Evolutionary conservation across 1,140 invertebrate species (phyloP).

Genomic region (Drosophila guanche): DNA sequence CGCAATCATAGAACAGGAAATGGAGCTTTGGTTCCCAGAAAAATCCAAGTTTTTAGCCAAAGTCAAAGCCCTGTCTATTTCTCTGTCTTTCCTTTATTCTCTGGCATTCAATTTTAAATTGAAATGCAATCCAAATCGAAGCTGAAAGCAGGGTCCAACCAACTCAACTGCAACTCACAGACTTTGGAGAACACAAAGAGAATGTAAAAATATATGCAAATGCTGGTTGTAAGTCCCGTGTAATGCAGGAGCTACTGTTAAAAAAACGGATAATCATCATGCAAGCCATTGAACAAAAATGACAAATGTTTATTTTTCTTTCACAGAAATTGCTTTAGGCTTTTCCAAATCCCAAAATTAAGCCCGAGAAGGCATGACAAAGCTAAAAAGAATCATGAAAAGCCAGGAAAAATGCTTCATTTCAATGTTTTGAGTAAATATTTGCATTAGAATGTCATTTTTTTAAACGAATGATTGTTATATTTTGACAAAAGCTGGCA

Average conservation of each 20-base stretch:
- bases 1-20: background rate
- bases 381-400: background rate
- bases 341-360: constrained; percentile 7
- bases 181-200: constrained; percentile 13
- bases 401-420: background rate
- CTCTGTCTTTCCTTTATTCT: background rate
- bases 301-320: constrained; percentile 19
- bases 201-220: constrained; percentile 50
- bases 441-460: constrained; percentile 57
- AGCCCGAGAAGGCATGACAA: constrained; percentile 4
- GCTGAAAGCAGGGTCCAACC: constrained; percentile 12
- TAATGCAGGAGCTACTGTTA: no score
- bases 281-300: constrained; percentile 31
- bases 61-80: no score
- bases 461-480: constrained; percentile 25
- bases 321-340: constrained; percentile 8
- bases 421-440: constrained; percentile 1
- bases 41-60: no score
- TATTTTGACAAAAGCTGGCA: constrained; percentile 31
- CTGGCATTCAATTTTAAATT: constrained; percentile 35
- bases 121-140: constrained; percentile 36
- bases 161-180: constrained; percentile 42
- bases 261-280: constrained; percentile 50
- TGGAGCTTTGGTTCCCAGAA: background rate
- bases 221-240: constrained; percentile 4